Evolutionary conservation across 2,888 invertebrate genomes (phyloP).

Genomic region (Hemistola chrysoprasaria): DNA sequence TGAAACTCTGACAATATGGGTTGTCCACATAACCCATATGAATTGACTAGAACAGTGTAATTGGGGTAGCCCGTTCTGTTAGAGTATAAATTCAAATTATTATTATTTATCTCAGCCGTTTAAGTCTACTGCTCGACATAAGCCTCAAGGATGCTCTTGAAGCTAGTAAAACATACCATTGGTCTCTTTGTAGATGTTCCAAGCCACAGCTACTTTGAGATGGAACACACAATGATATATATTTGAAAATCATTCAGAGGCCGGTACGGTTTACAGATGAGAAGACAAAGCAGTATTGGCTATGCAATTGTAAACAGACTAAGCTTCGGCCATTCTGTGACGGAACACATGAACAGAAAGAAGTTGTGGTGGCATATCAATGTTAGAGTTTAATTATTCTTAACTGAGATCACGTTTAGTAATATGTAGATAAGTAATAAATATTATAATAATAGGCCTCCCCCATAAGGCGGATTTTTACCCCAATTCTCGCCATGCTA

Average conservation of each 20-base stretch:
- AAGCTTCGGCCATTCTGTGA: conserved; percentile 97
- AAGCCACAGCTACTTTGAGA: conserved; percentile 97
- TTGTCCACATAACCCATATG: no score
- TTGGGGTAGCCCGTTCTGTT: no score
- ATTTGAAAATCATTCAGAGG: conserved; percentile 88
- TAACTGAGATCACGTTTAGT: no score
- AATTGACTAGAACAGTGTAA: no score
- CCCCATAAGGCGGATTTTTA: no score
- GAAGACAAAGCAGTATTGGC: conserved; percentile 95
- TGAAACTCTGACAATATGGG: no score
- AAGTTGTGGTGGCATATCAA: conserved; percentile 85
- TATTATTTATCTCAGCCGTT: no score
- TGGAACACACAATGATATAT: conserved; percentile 91
- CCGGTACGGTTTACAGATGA: conserved; percentile 93
- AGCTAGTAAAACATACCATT: conserved; percentile 90
- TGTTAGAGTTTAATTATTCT: conserved; percentile 46
- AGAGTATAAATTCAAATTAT: no score
- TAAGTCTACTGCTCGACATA: no score
- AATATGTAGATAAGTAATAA: no score
- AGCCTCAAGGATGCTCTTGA: conserved; percentile 88
- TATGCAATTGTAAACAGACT: conserved; percentile 99
- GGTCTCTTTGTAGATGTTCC: conserved; percentile 98
- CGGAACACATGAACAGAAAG: conserved; percentile 92
- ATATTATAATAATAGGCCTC: no score
- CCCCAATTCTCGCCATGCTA: no score